Conservation (phyloP, 2,113 vertebrate species). For the Lepisosteus oculatus region DNA sequence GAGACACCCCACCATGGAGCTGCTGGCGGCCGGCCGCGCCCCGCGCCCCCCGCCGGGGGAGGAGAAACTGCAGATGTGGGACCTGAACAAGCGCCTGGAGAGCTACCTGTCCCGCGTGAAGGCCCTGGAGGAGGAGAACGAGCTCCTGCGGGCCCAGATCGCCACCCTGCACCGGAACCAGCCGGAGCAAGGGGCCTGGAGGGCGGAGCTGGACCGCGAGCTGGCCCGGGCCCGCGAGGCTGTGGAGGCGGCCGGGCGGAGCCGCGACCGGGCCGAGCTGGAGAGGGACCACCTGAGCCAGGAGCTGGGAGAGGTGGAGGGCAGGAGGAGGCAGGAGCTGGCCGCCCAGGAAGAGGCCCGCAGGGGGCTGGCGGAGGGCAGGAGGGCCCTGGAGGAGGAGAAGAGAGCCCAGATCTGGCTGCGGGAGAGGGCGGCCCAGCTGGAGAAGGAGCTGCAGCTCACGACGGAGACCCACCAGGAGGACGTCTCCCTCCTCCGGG, state of each 20-base stretch:
- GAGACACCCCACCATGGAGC: conserved; percentile 48
- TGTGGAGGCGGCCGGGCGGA: conserved; percentile 67
- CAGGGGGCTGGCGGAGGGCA: conserved; percentile 57
- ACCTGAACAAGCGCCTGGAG: conserved; percentile 85
- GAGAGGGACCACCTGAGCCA: conserved; percentile 67
- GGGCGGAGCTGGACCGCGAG: conserved; percentile 67
- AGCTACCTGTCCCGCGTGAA: conserved; percentile 83
- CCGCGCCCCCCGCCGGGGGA: conserved; percentile 50
- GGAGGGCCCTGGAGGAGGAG: conserved; percentile 77
- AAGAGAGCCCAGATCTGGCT: conserved; percentile 75
- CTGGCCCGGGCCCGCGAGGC: conserved; percentile 64
- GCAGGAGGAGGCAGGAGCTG: conserved; percentile 66
- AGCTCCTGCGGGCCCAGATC: conserved; percentile 49
- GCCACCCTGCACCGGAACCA: conserved; percentile 38
- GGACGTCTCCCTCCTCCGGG: conserved; percentile 67
- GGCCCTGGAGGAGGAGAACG: conserved; percentile 84
- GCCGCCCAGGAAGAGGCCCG: conserved; percentile 60
- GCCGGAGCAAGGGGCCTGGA: conserved; percentile 35
- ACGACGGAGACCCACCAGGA: conserved; percentile 72
- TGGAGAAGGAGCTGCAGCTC: conserved; percentile 73
- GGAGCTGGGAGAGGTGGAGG: conserved; percentile 65
- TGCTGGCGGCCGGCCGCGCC: conserved; percentile 24
- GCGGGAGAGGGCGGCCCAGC: conserved; percentile 61
- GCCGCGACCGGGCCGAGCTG: conserved; percentile 70
- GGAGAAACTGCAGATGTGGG: conserved; percentile 88